Evolutionary conservation across 30 jellyfish, hydroid and myxozoan genomes (phyloP).

Genomic region (Aurelia sp.): DNA sequence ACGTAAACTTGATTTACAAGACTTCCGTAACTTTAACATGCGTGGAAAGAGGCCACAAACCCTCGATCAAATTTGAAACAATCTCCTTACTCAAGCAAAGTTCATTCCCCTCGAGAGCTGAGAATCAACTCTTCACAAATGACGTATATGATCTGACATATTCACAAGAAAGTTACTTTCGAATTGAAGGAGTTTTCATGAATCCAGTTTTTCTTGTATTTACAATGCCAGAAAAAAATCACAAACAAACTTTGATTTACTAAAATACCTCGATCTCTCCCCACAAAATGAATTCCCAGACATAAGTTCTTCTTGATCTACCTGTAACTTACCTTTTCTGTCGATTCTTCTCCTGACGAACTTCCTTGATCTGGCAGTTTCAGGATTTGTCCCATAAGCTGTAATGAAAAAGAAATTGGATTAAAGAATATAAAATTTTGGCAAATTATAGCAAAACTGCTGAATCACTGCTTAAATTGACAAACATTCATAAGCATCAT

Average conservation of each 20-base stretch:
- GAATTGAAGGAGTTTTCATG: no score
- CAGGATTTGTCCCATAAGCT: conserved; percentile 77
- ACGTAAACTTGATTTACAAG: no score
- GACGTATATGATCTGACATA: no score
- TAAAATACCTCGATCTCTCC: neutral
- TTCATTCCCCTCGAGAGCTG: no score
- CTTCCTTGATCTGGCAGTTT: conserved; percentile 55
- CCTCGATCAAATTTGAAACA: no score
- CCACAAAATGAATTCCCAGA: neutral
- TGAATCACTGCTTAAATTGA: neutral
- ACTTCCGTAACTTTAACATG: no score
- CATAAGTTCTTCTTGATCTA: no score
- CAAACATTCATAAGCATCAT: neutral
- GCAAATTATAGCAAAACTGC: neutral
- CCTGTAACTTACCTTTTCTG: conserved; percentile 35
- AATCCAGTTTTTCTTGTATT: neutral
- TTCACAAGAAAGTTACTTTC: no score
- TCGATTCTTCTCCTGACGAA: neutral
- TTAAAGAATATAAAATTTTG: neutral
- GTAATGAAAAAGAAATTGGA: neutral
- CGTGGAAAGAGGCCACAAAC: no score
- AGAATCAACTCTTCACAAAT: no score
- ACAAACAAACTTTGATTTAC: no score
- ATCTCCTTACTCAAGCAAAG: no score
- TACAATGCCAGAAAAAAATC: neutral